Base-by-base conservation (phyloP, 2,797 vertebrate species). In the Sus cebifrons region DNA sequence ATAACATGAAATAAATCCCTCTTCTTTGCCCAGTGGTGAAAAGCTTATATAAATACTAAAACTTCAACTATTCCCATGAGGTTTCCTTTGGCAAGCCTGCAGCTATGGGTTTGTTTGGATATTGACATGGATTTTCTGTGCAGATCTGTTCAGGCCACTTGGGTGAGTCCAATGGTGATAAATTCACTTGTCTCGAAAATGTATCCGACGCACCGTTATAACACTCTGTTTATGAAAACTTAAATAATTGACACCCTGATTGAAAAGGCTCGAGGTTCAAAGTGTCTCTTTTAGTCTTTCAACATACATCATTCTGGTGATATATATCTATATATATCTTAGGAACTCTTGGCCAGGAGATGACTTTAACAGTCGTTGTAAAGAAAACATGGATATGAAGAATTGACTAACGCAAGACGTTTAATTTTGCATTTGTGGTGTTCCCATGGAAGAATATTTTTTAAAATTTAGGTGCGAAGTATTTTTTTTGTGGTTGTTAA, bases 21-120 rank as follows among this genome's bases (percentile, higher is more conserved):
- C 13, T 64, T 52, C 97, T 36, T 96, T 96, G 81, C 5, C 2
- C 86, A 85, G 78, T 94, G 92, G 95, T 93, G 89, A 97, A 97
- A 97, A 98, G 88, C 60, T 85, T 98, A 97, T 98, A 94, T 68
- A 98, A 97, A 98, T 97, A 70, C 64, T 96, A 93, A 97, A 98
- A 94, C 70, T 97, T 94, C 96, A 98, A 54, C 83, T 97, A 94
- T 97, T 96, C 36, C 68, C 81, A 11, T 13, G 95, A 93, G 81
- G 95, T 94, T 96, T 91, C 94, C 93, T 27, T 70, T 97, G 95
- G 93, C 93, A 74, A 88, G 67, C 21, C 52, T 94, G 77, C 44
- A 91, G 90, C 93, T 70, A 20, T 32, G 85, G 10, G 52, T 92
- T 93, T 85, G 65, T 97, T 96, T 95, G 97, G 49, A 89, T 96